These are phyloP conservation scores for Semaprochilodus insignis DNA, from an alignment of 2,797 vertebrate species.

Conservation along the genomic window DNA sequence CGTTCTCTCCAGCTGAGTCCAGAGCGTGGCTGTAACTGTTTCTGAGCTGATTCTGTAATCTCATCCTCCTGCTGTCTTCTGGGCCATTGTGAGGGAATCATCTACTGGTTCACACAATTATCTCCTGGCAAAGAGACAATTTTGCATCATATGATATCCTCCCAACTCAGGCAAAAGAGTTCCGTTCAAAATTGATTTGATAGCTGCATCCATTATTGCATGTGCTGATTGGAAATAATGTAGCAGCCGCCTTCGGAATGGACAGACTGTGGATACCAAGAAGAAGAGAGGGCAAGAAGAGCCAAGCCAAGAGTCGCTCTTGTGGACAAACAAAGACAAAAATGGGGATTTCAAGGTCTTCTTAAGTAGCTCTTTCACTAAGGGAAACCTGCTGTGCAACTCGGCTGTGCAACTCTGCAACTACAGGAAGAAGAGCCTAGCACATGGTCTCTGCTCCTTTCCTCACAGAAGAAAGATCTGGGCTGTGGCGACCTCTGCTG, in stretches of 20 bases:
- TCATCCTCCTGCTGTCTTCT: conserved; percentile 12
- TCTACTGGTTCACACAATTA: conserved; percentile 11
- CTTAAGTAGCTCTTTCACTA: background rate
- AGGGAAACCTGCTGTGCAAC: background rate
- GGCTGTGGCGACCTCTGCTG: background rate
- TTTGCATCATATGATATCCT: conserved; percentile 24
- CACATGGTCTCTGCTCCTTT: background rate
- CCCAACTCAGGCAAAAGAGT: conserved; percentile 4
- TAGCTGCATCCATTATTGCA: background rate
- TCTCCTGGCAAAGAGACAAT: conserved; percentile 12
- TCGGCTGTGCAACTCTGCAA: background rate
- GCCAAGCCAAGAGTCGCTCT: background rate
- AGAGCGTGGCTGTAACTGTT: conserved; percentile 7
- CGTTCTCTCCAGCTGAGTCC: background rate
- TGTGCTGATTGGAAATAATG: conserved; percentile 8
- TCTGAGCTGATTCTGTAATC: conserved; percentile 12
- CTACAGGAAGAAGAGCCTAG: background rate
- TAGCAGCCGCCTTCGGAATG: background rate
- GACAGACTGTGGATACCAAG: background rate
- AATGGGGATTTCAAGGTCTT: background rate
- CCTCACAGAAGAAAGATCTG: background rate
- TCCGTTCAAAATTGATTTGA: conserved; percentile 21
- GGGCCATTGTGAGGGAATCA: conserved; percentile 12
- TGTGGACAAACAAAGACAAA: background rate
- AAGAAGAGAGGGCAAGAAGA: background rate